A percentile compares a stretch with the other conserved stretches of the same genome.
These are phyloP conservation scores for Marcusenius ussheri DNA, from an alignment of 2,113 vertebrate species.

Conservation along the genomic window DNA sequence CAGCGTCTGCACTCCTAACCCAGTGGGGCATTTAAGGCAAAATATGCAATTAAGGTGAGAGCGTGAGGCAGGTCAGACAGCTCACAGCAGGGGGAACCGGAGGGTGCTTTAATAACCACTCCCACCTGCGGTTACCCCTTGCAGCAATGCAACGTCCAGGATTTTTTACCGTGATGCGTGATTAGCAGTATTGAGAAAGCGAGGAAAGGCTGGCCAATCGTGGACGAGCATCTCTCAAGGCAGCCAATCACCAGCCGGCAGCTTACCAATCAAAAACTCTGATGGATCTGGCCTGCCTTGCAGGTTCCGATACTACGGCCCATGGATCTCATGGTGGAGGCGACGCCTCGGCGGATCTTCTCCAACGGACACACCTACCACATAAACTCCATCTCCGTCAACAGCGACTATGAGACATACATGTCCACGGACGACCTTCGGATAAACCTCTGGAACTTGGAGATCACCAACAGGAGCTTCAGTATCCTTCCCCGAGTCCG, in stretches of 20 bases:
- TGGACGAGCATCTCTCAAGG: background rate
- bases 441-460: slow-evolving; percentile 85
- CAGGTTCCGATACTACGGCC: slow-evolving; percentile 80
- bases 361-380: slow-evolving; percentile 83
- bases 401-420: slow-evolving; percentile 84
- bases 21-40: background rate
- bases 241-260: background rate
- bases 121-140: slow-evolving; percentile 11
- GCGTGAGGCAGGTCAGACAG: background rate
- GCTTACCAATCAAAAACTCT: background rate
- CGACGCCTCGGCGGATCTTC: slow-evolving; percentile 73
- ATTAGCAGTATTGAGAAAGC: background rate
- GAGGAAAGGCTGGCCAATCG: background rate
- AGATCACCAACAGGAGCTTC: slow-evolving; percentile 84
- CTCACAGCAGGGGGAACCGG: background rate
- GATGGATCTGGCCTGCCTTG: background rate
- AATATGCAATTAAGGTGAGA: slow-evolving; percentile 3
- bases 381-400: slow-evolving; percentile 87
- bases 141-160: slow-evolving; percentile 1
- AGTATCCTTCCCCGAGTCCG: slow-evolving; percentile 72
- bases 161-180: slow-evolving; percentile 25
- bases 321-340: slow-evolving; percentile 87
- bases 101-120: background rate
- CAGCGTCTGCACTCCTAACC: background rate
- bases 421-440: slow-evolving; percentile 83